Base-by-base conservation (phyloP, 2,888 invertebrate species). In the Andrena bucephala region DNA sequence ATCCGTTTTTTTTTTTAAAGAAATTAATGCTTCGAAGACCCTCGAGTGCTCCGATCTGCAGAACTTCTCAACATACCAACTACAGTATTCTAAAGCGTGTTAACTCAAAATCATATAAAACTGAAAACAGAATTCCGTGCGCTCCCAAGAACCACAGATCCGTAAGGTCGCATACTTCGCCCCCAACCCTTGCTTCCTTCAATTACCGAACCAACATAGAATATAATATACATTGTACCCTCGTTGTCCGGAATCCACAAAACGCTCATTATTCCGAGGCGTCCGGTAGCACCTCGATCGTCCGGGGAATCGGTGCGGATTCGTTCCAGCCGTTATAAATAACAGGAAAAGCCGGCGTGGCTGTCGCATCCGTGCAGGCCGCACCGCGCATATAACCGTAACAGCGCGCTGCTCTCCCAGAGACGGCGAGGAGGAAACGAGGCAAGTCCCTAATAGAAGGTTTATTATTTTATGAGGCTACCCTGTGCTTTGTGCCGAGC, bases 381-480 rank as follows among this genome's bases (percentile, higher is more conserved):
- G 36, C 48, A 69, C 54, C 54, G 52, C 57, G 69, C 65, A 20
- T 20, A 81, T 74, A 82, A 65, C 75, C 67, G 83, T 77, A 83
- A 65, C 67, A 82, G 67, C 6, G 62, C 57, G 29, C 33, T 52
- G 67, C 29, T 59, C 54, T 33, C 6, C 20, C 13, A 7, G 16
- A 54, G 36, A 20, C 27, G 48, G 29, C 33, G 13, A 31, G 1
- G 42, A 63, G 70, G 66, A 65, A 79, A 60, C 79, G 70, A 65
- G 71, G 13, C 72, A 71, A 71, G 42, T 42, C 85, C 89, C 90
- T 92, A 92, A 92, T 92, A 90, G 92, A 87, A 73, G 91, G 91
- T 92, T 92, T 92, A 92, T 92, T 92, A 92, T 92, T 92, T 92
- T 92, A 92, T 82, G 92, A 77, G 72, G 85, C 90, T 92, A 90